Evolutionary conservation across 2,888 invertebrate species (phyloP), one percentile per base, ranked within the genome.

Genomic region (Heliothis peltigera): DNA sequence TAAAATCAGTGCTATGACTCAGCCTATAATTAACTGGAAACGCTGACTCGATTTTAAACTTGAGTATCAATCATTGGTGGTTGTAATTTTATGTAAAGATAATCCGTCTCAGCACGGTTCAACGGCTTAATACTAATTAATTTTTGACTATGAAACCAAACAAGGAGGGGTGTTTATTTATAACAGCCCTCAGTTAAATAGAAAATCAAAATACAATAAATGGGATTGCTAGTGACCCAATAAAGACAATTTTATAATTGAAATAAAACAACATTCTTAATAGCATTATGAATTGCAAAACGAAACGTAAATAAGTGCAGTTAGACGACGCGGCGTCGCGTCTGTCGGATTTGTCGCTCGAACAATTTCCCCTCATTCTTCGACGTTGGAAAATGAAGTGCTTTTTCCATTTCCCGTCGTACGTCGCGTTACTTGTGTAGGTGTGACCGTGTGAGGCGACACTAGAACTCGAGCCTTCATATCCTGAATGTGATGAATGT

Each of bases 331-430:
- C 32, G 62, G 59, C 73, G 54, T 54, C 67, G 56, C 63, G 52
- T 76, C 62, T 67, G 72, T 60, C 75, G 67, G 64, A 77, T 78
- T 70, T 70, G 62, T 64, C 62, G 65, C 72, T 60, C 48, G 68
- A 66, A 78, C 64, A 70, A 77, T 71, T 77, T 77, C 69, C 72
- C 49, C 56, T 69, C 54, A 72, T 70, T 79, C 73, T 73, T 77
- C 66, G 55, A 54, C 61, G 69, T 70, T 73, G 69, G 65, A 75
- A 71, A 80, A 73, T 69, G 75, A 76, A 79, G 68, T 63, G 78
- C 76, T 76, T 76, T 83, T 82, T 81, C 79, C 79, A 84, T 84
- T 84, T 83, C 83, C 82, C 75, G 75, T 53, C 57, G 63, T 61
- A 60, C 52, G 69, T 64, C 55, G 55, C 57, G 56, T 63, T 51